These are phyloP conservation scores for Carpatolechia fugitivella DNA, from an alignment of 2,888 invertebrate genomes.

Conservation along the genomic window DNA sequence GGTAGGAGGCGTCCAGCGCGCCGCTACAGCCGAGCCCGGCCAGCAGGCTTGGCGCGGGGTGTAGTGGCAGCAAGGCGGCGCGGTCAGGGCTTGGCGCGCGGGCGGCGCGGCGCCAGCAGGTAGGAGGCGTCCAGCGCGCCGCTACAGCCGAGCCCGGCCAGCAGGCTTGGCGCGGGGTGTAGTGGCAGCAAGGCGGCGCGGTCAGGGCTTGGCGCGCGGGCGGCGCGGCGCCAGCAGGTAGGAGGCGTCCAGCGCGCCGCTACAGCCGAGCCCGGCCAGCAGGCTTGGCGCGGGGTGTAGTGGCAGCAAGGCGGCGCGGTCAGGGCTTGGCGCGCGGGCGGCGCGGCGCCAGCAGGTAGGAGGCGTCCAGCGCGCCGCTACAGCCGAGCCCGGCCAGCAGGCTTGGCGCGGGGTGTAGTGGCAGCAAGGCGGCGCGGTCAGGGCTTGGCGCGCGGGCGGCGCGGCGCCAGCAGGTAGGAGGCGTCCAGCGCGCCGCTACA, in stretches of 20 bases:
- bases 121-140: slow-evolving; percentile 36
- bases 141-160: slow-evolving; percentile 46
- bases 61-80: slow-evolving; percentile 64
- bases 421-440: too few relatives aligned
- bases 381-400: too few relatives aligned
- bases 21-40: slow-evolving; percentile 43
- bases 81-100: slow-evolving; percentile 22
- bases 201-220: slow-evolving; percentile 18
- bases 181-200: slow-evolving; percentile 62
- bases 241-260: too few relatives aligned
- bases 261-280: slow-evolving; percentile 46
- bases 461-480: slow-evolving; percentile 58
- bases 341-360: not conserved
- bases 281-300: slow-evolving; percentile 62
- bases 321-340: slow-evolving; percentile 14
- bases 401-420: too few relatives aligned
- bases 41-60: slow-evolving; percentile 59
- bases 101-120: not conserved
- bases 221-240: not conserved
- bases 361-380: too few relatives aligned
- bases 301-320: slow-evolving; percentile 60
- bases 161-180: slow-evolving; percentile 60
- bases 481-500: slow-evolving; percentile 56
- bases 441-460: slow-evolving; percentile 31
- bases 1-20: slow-evolving; percentile 33